Evolutionary conservation across 2,113 vertebrate genomes (phyloP).

Genomic region (Heloderma charlesbogerti): DNA sequence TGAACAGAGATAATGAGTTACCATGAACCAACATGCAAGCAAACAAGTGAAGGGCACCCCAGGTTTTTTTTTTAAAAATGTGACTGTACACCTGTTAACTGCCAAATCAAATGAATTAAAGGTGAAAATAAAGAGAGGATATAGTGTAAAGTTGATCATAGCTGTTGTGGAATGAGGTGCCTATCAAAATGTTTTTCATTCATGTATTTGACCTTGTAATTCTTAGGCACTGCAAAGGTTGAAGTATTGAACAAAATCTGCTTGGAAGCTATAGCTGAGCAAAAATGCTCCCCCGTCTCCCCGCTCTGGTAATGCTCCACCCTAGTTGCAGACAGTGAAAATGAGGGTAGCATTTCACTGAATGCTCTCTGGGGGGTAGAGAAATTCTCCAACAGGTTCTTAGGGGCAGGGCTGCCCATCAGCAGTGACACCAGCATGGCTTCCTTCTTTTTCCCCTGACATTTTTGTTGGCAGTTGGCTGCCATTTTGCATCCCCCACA

Average conservation of each 20-base stretch:
- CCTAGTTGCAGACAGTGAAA: background rate
- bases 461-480: too few species aligned
- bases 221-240: background rate
- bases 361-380: background rate
- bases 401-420: background rate
- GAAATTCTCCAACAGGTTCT: background rate
- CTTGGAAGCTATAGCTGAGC: background rate
- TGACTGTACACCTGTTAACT: constrained; percentile 9
- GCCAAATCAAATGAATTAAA: constrained; percentile 27
- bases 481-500: background rate
- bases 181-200: background rate
- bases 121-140: background rate
- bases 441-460: background rate
- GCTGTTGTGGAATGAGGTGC: background rate
- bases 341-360: background rate
- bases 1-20: constrained; percentile 7
- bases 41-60: background rate
- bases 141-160: background rate
- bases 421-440: too few species aligned
- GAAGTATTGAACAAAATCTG: background rate
- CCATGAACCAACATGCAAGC: background rate
- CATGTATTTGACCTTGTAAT: background rate
- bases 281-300: background rate
- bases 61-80: background rate
- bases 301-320: too few species aligned